phyloP scores from a whole-genome alignment of 2,888 invertebrate species.

The Crossocerus cetratus region DNA sequence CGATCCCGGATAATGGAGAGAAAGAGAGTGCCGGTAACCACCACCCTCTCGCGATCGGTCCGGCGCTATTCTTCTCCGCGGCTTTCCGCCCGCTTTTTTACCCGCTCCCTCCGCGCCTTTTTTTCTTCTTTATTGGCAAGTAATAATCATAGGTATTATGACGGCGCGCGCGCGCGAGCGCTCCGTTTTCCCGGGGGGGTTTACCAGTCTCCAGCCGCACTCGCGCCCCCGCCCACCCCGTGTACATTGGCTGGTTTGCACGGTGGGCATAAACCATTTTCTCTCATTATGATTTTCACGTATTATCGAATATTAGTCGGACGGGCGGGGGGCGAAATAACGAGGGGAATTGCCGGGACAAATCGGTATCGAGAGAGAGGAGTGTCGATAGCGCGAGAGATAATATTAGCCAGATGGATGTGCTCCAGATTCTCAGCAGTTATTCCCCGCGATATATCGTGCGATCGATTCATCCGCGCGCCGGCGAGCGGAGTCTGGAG shows the following conservation, averaged over 20 bases:
- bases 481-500: no score
- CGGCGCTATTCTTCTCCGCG: slow-evolving; percentile 42
- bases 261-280: no score
- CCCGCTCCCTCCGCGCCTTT: not conserved
- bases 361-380: no score
- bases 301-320: no score
- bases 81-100: slow-evolving; percentile 17
- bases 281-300: no score
- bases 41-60: slow-evolving; percentile 38
- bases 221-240: not conserved
- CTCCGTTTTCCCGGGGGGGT: slow-evolving; percentile 17
- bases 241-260: not conserved
- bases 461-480: no score
- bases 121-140: slow-evolving; percentile 42
- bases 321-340: no score
- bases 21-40: slow-evolving; percentile 30
- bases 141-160: slow-evolving; percentile 48
- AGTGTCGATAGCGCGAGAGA: no score
- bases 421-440: no score
- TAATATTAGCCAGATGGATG: no score
- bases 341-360: no score
- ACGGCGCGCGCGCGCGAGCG: slow-evolving; percentile 7
- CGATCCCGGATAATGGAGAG: slow-evolving; percentile 53
- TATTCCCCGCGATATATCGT: no score
- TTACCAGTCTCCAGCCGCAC: not conserved